Evolutionary conservation across 1,140 invertebrate species (phyloP).

Genomic region (Drosophila tsacasi): DNA sequence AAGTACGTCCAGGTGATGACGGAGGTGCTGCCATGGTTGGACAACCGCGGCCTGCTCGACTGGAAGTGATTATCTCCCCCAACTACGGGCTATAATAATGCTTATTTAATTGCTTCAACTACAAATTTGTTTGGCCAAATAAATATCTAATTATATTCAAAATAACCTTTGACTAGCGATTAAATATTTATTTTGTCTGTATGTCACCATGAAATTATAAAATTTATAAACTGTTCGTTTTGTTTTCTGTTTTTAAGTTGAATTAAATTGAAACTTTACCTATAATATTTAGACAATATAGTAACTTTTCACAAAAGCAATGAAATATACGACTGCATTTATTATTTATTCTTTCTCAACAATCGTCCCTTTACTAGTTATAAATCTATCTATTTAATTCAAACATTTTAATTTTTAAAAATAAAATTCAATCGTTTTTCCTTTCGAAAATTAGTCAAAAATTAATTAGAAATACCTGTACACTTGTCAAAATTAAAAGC

Average conservation of each 20-base stretch:
- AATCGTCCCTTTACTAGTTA: too few relatives aligned
- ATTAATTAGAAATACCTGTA: not conserved
- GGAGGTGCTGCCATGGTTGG: constrained; percentile 79
- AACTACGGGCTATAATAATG: constrained; percentile 18
- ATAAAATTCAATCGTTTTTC: not conserved
- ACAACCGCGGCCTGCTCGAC: constrained; percentile 80
- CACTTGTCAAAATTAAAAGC: constrained; percentile 6
- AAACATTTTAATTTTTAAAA: not conserved
- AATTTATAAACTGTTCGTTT: not conserved
- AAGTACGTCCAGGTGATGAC: constrained; percentile 77
- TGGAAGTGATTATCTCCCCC: constrained; percentile 65
- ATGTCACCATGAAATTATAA: not conserved
- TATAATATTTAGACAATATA: not conserved
- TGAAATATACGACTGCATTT: too few relatives aligned
- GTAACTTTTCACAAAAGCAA: too few relatives aligned
- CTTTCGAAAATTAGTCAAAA: constrained; percentile 1
- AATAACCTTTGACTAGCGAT: not conserved
- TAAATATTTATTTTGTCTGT: not conserved
- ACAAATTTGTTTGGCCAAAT: constrained; percentile 27
- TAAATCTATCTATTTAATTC: not conserved
- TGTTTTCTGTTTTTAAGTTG: not conserved
- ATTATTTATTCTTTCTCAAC: too few relatives aligned
- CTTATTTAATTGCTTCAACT: constrained; percentile 20
- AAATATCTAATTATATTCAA: constrained; percentile 20
- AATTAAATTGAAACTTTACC: not conserved